These are phyloP conservation scores for Phrynocephalus guinanensis DNA, from an alignment of 2,797 vertebrate genomes.

Conservation along the genomic window DNA sequence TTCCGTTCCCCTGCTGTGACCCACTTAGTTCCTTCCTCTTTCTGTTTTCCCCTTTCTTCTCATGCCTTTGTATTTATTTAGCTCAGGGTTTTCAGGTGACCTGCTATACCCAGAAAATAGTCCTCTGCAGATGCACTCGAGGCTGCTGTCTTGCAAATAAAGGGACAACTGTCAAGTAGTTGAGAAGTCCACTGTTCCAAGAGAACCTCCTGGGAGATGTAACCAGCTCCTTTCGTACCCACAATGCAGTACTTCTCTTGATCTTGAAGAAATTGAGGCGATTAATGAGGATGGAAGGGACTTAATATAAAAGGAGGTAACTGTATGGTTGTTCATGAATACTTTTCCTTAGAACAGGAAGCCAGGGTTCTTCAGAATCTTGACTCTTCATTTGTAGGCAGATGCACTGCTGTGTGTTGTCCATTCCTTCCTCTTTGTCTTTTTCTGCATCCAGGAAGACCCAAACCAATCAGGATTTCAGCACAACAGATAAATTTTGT, in stretches of 20 bases:
- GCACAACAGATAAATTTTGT: too few relatives aligned
- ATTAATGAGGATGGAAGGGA: neutral
- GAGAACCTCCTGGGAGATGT: neutral
- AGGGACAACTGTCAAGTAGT: neutral
- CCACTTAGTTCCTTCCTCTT: neutral
- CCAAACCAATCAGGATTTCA: neutral
- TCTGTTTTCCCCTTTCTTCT: slow-evolving; percentile 12
- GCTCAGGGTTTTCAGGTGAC: neutral
- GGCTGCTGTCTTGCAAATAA: neutral
- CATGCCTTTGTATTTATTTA: neutral
- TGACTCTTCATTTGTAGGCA: too few relatives aligned
- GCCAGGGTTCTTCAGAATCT: neutral
- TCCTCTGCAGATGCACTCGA: rapidly evolving
- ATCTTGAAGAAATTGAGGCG: neutral
- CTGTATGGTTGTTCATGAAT: neutral
- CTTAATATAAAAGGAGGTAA: neutral
- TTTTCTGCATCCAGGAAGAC: neutral
- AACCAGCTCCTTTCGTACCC: neutral
- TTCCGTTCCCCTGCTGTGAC: neutral
- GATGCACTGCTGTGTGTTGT: neutral
- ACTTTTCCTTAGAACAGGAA: neutral
- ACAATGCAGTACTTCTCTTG: neutral
- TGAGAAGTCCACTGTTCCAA: neutral
- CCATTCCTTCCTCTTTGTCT: neutral
- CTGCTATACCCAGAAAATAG: neutral